Percentiles rank a stretch among this genome's conserved stretches.
These are phyloP conservation scores for Brachionus koreanus DNA, from an alignment of 1,140 invertebrate species.

Conservation along the genomic window DNA sequence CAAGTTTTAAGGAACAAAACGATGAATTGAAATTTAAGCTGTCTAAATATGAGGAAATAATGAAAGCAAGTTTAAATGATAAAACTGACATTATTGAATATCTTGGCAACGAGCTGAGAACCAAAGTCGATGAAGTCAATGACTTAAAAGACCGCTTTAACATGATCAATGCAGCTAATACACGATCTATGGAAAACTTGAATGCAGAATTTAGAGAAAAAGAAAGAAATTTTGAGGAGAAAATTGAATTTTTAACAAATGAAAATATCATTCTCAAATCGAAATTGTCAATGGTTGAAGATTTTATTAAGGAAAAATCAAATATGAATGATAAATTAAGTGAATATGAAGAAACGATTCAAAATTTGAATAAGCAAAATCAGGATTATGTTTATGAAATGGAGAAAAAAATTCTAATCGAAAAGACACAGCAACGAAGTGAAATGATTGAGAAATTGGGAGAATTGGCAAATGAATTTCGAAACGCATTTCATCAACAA, in stretches of 20 bases:
- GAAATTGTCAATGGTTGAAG: slow-evolving; percentile 11
- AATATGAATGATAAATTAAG: not conserved
- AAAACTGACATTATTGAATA: slow-evolving; percentile 29
- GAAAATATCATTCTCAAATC: slow-evolving; percentile 14
- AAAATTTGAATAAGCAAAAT: slow-evolving; percentile 24
- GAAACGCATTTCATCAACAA: slow-evolving; percentile 38
- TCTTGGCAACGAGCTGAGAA: not conserved
- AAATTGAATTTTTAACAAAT: not conserved
- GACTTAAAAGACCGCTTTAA: not conserved
- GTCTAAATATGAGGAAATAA: slow-evolving; percentile 6
- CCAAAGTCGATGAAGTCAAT: not conserved
- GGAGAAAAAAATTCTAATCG: slow-evolving; percentile 10
- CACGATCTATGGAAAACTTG: not conserved
- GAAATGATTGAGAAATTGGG: slow-evolving; percentile 34
- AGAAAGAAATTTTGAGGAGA: not conserved
- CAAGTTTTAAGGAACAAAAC: not conserved
- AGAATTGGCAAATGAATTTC: slow-evolving; percentile 22
- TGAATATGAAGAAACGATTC: not conserved
- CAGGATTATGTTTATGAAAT: slow-evolving; percentile 9
- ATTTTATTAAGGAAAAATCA: slow-evolving; percentile 33
- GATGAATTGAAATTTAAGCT: not conserved
- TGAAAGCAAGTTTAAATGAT: slow-evolving; percentile 3
- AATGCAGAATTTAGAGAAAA: not conserved
- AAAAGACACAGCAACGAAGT: not conserved
- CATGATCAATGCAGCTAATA: not conserved